These are phyloP conservation scores for Sitta carolinensis DNA, from an alignment of 2,797 vertebrate species.

Conservation along the genomic window DNA sequence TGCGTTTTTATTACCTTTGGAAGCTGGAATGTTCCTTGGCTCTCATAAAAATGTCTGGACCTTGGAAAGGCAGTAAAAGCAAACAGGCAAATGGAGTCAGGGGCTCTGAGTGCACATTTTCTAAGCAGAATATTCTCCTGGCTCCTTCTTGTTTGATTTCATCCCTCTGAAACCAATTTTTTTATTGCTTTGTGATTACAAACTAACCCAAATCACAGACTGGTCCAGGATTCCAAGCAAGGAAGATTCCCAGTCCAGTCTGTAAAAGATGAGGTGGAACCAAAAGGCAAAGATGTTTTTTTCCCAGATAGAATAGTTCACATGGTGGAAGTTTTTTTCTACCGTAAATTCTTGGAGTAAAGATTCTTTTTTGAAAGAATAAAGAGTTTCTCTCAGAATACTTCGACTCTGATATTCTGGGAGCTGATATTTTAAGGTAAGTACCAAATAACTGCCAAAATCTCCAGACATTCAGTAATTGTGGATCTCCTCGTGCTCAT, in stretches of 20 bases:
- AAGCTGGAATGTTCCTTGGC: constrained; percentile 27
- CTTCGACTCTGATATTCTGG: neutral
- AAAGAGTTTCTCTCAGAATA: neutral
- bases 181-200: neutral
- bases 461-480: neutral
- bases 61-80: neutral
- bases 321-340: neutral
- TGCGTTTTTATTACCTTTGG: neutral
- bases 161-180: neutral
- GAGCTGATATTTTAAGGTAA: neutral
- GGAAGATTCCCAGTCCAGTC: neutral
- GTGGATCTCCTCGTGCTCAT: neutral
- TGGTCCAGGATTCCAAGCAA: neutral
- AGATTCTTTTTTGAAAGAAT: neutral
- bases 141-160: neutral
- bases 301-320: neutral
- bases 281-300: neutral
- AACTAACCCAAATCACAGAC: neutral
- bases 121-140: neutral
- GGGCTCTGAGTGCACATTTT: neutral
- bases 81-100: neutral
- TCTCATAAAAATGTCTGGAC: neutral
- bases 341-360: neutral
- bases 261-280: neutral
- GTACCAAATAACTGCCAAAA: neutral